These are phyloP conservation scores for Felis chaus DNA, from an alignment of 2,113 vertebrate genomes.

Conservation along the genomic window DNA sequence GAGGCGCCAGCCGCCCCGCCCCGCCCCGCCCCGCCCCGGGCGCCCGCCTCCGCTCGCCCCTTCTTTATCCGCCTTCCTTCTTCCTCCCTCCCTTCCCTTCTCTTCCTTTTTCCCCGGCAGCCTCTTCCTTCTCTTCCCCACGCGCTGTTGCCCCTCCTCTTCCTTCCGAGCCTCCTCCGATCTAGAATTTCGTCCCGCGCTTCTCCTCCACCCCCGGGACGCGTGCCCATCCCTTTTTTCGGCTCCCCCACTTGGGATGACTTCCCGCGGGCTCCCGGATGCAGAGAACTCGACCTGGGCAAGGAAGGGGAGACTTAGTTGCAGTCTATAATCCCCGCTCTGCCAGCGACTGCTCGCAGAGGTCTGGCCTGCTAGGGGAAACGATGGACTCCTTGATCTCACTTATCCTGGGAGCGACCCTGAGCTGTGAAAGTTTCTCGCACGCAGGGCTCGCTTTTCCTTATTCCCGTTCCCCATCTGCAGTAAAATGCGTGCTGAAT, in stretches of 20 bases:
- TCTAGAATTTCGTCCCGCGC: background rate
- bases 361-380: background rate
- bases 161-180: slow-evolving; percentile 48
- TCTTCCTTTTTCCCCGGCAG: background rate
- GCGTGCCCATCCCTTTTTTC: background rate
- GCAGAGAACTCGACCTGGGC: background rate
- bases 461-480: rapidly evolving
- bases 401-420: background rate
- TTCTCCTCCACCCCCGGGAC: background rate
- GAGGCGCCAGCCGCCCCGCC: background rate
- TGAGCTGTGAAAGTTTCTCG: background rate
- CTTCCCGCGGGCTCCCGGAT: background rate
- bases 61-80: background rate
- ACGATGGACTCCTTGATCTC: background rate
- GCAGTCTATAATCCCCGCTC: background rate
- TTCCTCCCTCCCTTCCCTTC: background rate
- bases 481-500: background rate
- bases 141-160: slow-evolving; percentile 70
- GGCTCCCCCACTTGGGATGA: background rate
- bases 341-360: background rate
- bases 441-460: no score
- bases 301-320: background rate
- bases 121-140: slow-evolving; percentile 43
- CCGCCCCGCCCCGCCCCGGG: background rate
- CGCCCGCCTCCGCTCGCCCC: background rate